Conservation (phyloP, 2,113 vertebrate species). For the Dromaius novaehollandiae region DNA sequence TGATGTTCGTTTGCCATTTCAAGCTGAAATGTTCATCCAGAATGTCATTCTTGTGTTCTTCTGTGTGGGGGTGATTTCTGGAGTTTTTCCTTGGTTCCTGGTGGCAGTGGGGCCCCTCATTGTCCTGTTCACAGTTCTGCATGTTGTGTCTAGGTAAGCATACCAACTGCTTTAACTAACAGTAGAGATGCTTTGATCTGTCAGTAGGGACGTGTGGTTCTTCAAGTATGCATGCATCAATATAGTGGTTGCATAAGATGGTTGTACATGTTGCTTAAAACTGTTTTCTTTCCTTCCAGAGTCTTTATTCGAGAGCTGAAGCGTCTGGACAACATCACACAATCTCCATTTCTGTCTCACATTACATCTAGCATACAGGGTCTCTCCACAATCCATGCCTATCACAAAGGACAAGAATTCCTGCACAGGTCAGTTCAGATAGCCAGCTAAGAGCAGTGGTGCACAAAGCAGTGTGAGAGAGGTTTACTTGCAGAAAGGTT, state of each 20-base stretch:
- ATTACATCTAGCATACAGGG: conserved; percentile 93
- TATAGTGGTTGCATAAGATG: background rate
- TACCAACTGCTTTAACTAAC: background rate
- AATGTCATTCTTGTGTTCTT: conserved; percentile 93
- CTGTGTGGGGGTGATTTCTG: conserved; percentile 87
- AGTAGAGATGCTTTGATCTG: background rate
- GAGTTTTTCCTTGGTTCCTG: conserved; percentile 93
- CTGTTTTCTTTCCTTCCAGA: conserved; percentile 58
- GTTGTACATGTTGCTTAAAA: background rate
- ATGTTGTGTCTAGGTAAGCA: conserved; percentile 85
- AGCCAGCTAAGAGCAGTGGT: background rate
- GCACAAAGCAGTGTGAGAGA: background rate
- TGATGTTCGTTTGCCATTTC: conserved; percentile 91
- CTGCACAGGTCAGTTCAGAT: conserved; percentile 82
- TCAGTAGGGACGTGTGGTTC: background rate
- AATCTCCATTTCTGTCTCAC: conserved; percentile 91
- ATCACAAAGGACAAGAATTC: conserved; percentile 87
- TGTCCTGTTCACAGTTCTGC: conserved; percentile 84
- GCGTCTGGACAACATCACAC: conserved; percentile 91
- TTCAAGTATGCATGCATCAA: background rate
- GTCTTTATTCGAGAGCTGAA: conserved; percentile 93
- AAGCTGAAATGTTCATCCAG: conserved; percentile 95
- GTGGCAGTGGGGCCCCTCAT: conserved; percentile 87
- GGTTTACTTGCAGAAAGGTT: background rate
- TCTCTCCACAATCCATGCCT: conserved; percentile 90